These are phyloP conservation scores for Diabrotica balteata DNA, from an alignment of 2,888 invertebrate species.

Conservation along the genomic window DNA sequence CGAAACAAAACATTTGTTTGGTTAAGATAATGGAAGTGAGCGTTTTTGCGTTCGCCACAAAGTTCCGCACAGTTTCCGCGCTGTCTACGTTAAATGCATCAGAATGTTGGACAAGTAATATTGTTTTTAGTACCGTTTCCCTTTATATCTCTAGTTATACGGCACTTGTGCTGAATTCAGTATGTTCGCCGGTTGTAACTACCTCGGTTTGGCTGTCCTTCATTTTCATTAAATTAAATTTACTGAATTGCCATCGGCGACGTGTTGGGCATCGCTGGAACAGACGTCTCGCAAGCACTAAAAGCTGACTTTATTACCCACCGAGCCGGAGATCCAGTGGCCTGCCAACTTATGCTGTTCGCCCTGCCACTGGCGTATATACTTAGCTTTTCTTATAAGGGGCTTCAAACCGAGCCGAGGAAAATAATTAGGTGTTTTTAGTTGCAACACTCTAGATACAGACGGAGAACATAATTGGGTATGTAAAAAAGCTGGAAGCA, in stretches of 20 bases:
- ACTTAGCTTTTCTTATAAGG: no score
- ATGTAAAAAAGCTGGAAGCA: no score
- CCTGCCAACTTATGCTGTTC: conserved; percentile 30
- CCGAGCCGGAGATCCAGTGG: conserved; percentile 36
- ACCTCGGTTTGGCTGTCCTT: conserved; percentile 31
- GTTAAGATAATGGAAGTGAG: no score
- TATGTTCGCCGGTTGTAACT: conserved; percentile 20
- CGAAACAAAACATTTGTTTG: no score
- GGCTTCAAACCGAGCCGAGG: no score
- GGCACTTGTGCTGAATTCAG: conserved; percentile 23
- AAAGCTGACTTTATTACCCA: conserved; percentile 43
- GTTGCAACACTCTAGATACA: no score
- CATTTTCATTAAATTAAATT: conserved; percentile 46
- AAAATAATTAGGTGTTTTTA: no score
- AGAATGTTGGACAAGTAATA: conserved; percentile 21
- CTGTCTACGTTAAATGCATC: conserved; percentile 18
- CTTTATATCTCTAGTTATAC: conserved; percentile 24
- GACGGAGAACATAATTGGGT: no score
- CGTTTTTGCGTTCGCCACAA: neutral
- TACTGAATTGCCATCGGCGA: conserved; percentile 45
- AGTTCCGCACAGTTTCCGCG: conserved; percentile 1
- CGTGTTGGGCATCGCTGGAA: conserved; percentile 43
- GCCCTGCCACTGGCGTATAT: no score
- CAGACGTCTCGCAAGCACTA: conserved; percentile 43
- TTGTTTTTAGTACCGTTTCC: conserved; percentile 26